A percentile compares a stretch with the other conserved stretches of the same genome.
These are phyloP conservation scores for Poecile atricapillus DNA, from an alignment of 2,113 vertebrate species.

Conservation along the genomic window DNA sequence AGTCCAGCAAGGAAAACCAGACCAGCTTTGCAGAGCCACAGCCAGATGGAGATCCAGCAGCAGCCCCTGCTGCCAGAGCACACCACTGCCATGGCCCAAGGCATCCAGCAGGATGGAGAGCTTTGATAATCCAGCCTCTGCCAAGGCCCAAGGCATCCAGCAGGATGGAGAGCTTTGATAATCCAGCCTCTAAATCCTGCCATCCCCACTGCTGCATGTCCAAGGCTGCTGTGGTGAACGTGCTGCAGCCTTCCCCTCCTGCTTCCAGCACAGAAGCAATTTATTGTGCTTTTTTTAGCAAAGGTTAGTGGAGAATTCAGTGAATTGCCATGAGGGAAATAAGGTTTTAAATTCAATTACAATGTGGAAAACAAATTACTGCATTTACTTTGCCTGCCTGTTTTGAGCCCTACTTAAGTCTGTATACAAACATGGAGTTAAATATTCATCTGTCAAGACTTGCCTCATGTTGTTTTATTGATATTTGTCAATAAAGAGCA, in stretches of 20 bases:
- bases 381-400: background rate
- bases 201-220: background rate
- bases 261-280: background rate
- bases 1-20: background rate
- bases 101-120: background rate
- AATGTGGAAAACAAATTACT: background rate
- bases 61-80: background rate
- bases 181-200: fast-evolving
- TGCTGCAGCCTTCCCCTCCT: background rate
- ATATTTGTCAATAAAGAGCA: background rate
- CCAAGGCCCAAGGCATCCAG: background rate
- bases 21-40: background rate
- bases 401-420: background rate
- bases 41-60: background rate
- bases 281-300: background rate
- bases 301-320: background rate
- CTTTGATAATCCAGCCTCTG: fast-evolving
- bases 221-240: background rate
- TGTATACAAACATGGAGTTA: background rate
- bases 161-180: background rate
- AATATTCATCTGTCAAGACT: background rate
- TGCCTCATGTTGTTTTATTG: background rate
- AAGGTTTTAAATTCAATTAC: background rate
- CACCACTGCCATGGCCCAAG: background rate
- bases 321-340: background rate